Evolutionary conservation across 1,140 invertebrate genomes (phyloP), one percentile per base, ranked within the genome.

Genomic region (Himalopsyche phryganea): DNA sequence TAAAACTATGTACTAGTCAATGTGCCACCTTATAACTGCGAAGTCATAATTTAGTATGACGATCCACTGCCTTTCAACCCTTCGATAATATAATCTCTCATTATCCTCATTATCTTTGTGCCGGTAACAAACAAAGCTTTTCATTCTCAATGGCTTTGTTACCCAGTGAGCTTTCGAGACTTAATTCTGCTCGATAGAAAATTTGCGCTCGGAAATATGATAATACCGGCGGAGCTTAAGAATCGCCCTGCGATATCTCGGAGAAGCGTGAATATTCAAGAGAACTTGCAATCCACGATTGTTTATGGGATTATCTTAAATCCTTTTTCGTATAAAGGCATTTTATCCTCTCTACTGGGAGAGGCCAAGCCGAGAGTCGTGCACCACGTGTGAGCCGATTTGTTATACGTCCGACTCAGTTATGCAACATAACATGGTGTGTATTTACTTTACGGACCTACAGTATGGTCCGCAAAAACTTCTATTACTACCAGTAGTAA

Each of bases 291-390:
- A 55, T 58, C 55, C 46, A 20, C 47, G 50, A 63, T 62, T 63
- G 60, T 63, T 58, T 58, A 63, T 54, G 23, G 60, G 60, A 63
- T 63, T 63, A 63, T 35, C 55, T 38, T 6, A 38, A 61, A 63
- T 46, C 60, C 55, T 58, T 63, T 62, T 63, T 50, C 49, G 19
- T 53, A 41, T 53, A 38, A 41, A 50, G 48, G 46, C 48, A 28
- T 28, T 28, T 28, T 28, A 28, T 28, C 23, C 23, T 28, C 23
- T 28, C 23, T 28, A 28, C 23, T 28, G 23, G 23, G 23, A 28
- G 23, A 28, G 23, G 3, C 23, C 23, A 28, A 28, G 4, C 3
- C 9, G 23, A 9, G 23, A 28, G 23, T 28, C 23, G 23, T 9
- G 9, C 23, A 3, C 23, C 23, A 9, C 23, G 9, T 28, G 23